Base-by-base conservation (phyloP, 2,113 vertebrate genomes). In the Anarhynchus alexandrinus region DNA sequence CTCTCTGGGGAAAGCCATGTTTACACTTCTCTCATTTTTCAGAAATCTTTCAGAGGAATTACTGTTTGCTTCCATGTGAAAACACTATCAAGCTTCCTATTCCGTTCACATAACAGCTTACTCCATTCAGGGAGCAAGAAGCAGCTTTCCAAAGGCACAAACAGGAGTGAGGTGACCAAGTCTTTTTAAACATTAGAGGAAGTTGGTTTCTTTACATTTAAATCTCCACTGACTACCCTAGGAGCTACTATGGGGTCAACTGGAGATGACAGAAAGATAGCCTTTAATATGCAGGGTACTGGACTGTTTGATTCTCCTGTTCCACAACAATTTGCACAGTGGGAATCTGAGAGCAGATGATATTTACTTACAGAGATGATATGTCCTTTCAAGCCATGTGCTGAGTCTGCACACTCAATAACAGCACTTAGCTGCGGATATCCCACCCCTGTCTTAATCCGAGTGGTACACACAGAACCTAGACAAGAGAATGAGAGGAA, bases 401-500 rank as follows among this genome's bases (percentile, higher is more conserved):
- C 99, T 12, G 99, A 99, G 97, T 99, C 99, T 2, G 99, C 99
- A 73, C 99, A 99, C 96, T 99, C 99, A 26, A 99, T 99, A n/a
- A 99, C 99, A 4, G 99, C 99, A 27, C 99, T 99, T 81, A 99
- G 98, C 94, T 99, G 99, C 7, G 99, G 99, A 97, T 99, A 99
- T 64, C 99, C 99, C 95, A 99, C 99, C 8, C 99, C 99, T 0
- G 99, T 99, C 98, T 99, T 99, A 97, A 99, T 99, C 84, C 99
- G 99, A 27, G 99, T 99, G 15, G 99, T 99, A 59, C 99, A 99
- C 92, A 99, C 99, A 3, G 99, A 99, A 89, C 99, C 99, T 99
- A 95, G 64, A 94, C 42, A 58, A 42, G 62, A 88, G 47, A 84
- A 90, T 0, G 2, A 84, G 69, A 86, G 25, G 11, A 79, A 87